Base-by-base conservation (phyloP, 1,140 invertebrate species). In the Bradynema listronoti region DNA sequence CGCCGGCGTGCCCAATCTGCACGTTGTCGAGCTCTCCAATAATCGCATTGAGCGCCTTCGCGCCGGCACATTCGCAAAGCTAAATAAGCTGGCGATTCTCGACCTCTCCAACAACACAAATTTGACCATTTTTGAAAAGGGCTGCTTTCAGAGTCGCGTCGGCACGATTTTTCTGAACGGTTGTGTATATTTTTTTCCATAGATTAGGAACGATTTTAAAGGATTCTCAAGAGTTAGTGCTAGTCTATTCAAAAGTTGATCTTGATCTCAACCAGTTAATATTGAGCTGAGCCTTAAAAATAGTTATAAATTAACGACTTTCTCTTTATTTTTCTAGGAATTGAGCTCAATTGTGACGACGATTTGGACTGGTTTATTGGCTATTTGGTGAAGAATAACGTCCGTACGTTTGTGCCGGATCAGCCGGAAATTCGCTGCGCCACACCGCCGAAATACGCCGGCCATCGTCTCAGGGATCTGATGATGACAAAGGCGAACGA, bases 401-500 rank as follows among this genome's bases (percentile, higher is more conserved):
- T 78, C 33, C 56, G 73, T 2, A 77, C 75, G 3, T 77, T 77
- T 56, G 30, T 73, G 16, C 73, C 74, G 4, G 46, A 57, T n/a
- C 65, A 77, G 49, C 56, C 65, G 7, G 74, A 77, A 45, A 68
- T 77, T 33, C 39, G 19, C 6, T 77, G 74, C 51, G 59, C 61
- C 29, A 57, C 51, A 29, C 74, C 74, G 1, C 53, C 56, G 22
- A 27, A 67, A 32, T 58, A 54, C 14, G 58, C 46, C 16, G 68
- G 68, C 11, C 59, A 61, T 27, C 63, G 72, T 9, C 41, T 77
- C 2, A 75, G 70, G 36, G 75, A 77, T 30, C 45, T 77, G 41
- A 64, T 73, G 73, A 78, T 78, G 39, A 65, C 71, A 41, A 76
- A 74, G 34, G 72, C 72, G 4, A 77, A 77, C 53, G 30, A 75